Evolutionary conservation across 2,888 invertebrate species (phyloP).

Genomic region (Xylota segnis): DNA sequence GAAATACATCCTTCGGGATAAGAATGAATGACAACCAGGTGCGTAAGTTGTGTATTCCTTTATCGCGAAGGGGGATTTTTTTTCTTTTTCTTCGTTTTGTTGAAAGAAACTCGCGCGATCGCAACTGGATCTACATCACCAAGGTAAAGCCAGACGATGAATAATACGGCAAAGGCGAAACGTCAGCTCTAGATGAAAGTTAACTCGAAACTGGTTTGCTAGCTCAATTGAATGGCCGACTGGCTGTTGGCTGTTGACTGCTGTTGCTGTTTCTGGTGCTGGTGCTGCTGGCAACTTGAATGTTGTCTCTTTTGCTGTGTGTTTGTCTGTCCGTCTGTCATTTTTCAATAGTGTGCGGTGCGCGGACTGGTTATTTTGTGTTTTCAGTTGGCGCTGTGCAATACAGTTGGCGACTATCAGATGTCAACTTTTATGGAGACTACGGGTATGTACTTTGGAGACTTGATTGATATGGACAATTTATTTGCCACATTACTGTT

Average conservation of each 20-base stretch:
- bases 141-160: slow-evolving; percentile 72
- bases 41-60: slow-evolving; percentile 30
- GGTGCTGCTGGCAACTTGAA: slow-evolving; percentile 47
- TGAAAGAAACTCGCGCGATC: slow-evolving; percentile 56
- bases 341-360: slow-evolving; percentile 25
- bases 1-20: slow-evolving; percentile 66
- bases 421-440: slow-evolving; percentile 69
- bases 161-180: slow-evolving; percentile 78
- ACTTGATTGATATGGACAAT: slow-evolving; percentile 47
- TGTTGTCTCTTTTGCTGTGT: slow-evolving; percentile 37
- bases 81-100: neutral
- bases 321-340: slow-evolving; percentile 36
- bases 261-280: too few species aligned
- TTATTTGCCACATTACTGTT: slow-evolving; percentile 40
- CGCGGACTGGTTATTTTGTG: slow-evolving; percentile 55
- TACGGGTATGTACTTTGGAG: slow-evolving; percentile 63
- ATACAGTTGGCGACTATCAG: slow-evolving; percentile 63
- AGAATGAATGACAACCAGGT: slow-evolving; percentile 50
- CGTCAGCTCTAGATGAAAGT: slow-evolving; percentile 84
- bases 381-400: slow-evolving; percentile 49
- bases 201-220: slow-evolving; percentile 83
- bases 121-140: slow-evolving; percentile 70
- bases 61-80: slow-evolving; percentile 17
- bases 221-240: slow-evolving; percentile 64
- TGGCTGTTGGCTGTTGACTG: slow-evolving; percentile 35